Conservation (phyloP, 2,797 vertebrate species). For the Anas bahamensis region DNA sequence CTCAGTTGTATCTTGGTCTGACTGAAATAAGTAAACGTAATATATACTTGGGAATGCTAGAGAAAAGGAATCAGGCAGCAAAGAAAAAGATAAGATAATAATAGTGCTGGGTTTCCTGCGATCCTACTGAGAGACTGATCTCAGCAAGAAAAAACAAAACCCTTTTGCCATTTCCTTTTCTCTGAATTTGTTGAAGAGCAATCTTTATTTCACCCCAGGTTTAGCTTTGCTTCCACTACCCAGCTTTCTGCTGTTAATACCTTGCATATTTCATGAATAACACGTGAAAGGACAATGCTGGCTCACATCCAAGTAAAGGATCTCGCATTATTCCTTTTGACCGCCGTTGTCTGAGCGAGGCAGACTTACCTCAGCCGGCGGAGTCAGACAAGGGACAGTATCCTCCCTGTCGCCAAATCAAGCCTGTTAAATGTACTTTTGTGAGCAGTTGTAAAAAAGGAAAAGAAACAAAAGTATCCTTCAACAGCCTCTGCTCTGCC, state of each 20-base stretch:
- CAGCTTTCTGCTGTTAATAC: background rate
- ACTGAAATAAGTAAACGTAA: background rate
- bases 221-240: background rate
- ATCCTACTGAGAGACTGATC: constrained; percentile 22
- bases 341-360: background rate
- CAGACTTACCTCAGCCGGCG: background rate
- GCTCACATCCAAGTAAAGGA: background rate
- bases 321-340: background rate
- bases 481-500: background rate
- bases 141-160: constrained; percentile 20
- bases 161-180: background rate
- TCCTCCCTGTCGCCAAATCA: background rate
- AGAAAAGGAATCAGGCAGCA: background rate
- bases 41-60: background rate
- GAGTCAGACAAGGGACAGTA: background rate
- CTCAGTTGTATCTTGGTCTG: background rate
- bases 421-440: background rate
- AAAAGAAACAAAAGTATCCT: background rate
- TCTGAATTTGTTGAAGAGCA: background rate
- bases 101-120: background rate
- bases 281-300: constrained; percentile 7
- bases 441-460: background rate
- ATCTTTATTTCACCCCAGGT: background rate
- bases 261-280: background rate
- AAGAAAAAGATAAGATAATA: background rate